Evolutionary conservation across 2,888 invertebrate genomes (phyloP), one percentile per base, ranked within the genome.

Genomic region (Rhamnusium bicolor): DNA sequence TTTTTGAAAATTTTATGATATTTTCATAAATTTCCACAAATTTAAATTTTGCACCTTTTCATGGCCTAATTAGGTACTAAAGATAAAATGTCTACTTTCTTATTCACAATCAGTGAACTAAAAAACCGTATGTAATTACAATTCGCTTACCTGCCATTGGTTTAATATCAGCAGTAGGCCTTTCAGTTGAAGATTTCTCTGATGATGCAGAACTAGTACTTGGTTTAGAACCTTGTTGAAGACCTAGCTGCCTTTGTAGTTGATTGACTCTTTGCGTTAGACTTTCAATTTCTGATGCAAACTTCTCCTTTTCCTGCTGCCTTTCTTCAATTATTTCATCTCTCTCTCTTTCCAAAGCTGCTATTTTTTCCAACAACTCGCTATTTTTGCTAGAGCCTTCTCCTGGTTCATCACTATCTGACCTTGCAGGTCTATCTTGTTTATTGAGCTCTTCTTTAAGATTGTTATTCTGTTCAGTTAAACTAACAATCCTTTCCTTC

Each of bases 131-230:
- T n/a, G 2, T 40, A 40, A 1, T 8, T 54, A 60, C 27, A 29
- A 56, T 32, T 66, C 86, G 82, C 58, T 88, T 90, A 81, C 96
- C 96, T 2, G 97, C 95, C 94, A 98, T 96, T 0, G 98, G 98
- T 87, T 96, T 96, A 53, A 98, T 98, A 85, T 98, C 98, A 4
- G 98, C 98, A 0, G 97, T 98, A 21, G 93, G 92, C 27, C 93
- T 92, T 79, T 93, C 93, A 0, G 89, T 88, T 1, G 89, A 88
- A 1, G 89, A 87, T 78, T 91, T 91, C 47, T 91, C 90, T 1
- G 91, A 87, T 84, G 92, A 89, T 81, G 92, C 90, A 75, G 94
- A 91, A 81, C 94, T 92, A 1, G 92, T 91, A 49, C 92, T 92
- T 18, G 95, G 91, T 84, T 94, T 94, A 58, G 91, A 91, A 3